Base-by-base conservation (phyloP, 1,140 invertebrate species). In the Oreohelix idahoensis region DNA sequence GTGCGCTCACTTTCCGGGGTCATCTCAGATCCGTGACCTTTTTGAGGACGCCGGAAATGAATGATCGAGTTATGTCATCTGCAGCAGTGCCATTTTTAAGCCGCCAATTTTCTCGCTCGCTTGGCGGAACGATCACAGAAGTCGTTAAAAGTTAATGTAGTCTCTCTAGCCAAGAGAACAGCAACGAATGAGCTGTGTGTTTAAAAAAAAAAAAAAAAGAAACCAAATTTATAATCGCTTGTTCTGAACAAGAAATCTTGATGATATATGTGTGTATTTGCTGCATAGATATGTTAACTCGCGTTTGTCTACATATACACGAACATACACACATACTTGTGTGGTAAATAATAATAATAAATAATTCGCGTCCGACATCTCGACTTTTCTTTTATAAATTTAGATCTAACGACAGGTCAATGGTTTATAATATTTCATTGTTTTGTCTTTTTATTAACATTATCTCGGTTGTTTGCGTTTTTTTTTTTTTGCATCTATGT, bases 21-120 rank as follows among this genome's bases (percentile, higher is more conserved):
- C 77, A 79, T 38, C 17, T 53, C 39, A 36, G 51, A 36, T 23
- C 53, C 77, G 58, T 79, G 38, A 79, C 77, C 77, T 79, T 79
- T 49, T 38, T 53, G 36, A n/a, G 51, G 51, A 79, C 77, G 58
- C 77, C 77, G 77, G 77, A 79, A 79, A 79, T 79, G 77, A 79
- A 79, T 79, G 53, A 53, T 79, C 77, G 77, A 51, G 77, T 79
- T 79, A 79, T 79, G 58, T 79, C 77, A 79, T 66, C 51, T 79
- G 77, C 77, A 79, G 77, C 51, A 39, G 77, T 0, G 4, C 29
- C 35, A 23, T 79, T 79, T 79, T 69, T 66, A 36, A 79, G 58
- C 77, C 38, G 35, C 63, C 63, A 63, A 79, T 79, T 79, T 79
- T 79, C 77, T 79, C 32, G 77, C 58, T 79, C 38, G n/a, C 35